Conservation (phyloP, 1,140 invertebrate species). For the fruit fly (Drosophila melanogaster) region DNA sequence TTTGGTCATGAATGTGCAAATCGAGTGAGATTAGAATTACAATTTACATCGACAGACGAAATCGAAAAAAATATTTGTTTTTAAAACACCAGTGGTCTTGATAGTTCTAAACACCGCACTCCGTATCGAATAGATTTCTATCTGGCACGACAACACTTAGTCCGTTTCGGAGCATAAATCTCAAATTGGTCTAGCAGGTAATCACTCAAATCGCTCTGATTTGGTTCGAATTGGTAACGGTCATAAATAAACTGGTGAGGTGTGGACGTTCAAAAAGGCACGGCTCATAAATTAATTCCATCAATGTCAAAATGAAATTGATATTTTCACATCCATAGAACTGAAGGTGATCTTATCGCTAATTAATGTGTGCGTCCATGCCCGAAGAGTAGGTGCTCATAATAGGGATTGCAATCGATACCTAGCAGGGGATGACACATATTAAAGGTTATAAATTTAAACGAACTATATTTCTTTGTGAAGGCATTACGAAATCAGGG, state of each 20-base stretch:
- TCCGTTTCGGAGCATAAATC: constrained; percentile 61
- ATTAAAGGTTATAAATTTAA: constrained; percentile 55
- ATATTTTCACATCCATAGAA: constrained; percentile 50
- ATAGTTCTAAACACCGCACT: not conserved
- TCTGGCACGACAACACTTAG: constrained; percentile 5
- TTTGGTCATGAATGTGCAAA: too few relatives aligned
- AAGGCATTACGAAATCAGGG: not conserved
- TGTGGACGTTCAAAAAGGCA: constrained; percentile 21
- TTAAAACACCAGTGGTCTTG: not conserved
- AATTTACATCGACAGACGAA: not conserved
- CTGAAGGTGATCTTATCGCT: constrained; percentile 66
- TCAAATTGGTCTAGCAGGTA: constrained; percentile 66
- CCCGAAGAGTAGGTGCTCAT: constrained; percentile 13
- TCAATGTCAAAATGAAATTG: constrained; percentile 72
- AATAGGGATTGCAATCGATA: constrained; percentile 31
- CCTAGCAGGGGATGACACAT: constrained; percentile 42
- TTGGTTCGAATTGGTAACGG: constrained; percentile 56
- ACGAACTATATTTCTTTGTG: constrained; percentile 41
- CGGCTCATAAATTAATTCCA: constrained; percentile 70
- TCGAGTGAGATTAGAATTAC: not conserved
- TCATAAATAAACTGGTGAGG: constrained; percentile 51
- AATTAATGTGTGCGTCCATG: constrained; percentile 58
- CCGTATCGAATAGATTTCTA: constrained; percentile 17
- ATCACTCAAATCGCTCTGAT: constrained; percentile 77
- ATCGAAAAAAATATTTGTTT: too few relatives aligned